Percentiles rank a stretch among this genome's conserved stretches.
Evolutionary conservation across 2,888 invertebrate genomes (phyloP).

Genomic region (Lymantria dispar): DNA sequence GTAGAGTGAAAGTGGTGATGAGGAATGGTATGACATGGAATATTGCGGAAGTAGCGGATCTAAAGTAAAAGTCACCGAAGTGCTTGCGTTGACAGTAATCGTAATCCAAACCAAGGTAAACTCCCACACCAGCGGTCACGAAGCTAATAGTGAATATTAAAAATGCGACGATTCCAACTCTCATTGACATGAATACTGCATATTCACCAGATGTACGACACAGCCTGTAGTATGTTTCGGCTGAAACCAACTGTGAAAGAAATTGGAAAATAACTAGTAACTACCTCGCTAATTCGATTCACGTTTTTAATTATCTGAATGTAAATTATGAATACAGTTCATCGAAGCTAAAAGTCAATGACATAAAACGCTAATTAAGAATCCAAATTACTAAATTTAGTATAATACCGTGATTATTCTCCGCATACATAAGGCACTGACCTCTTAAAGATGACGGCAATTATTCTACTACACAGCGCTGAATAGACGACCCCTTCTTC

Average conservation of each 20-base stretch:
- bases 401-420: too few relatives aligned
- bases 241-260: constrained; percentile 71
- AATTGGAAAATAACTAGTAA: not conserved
- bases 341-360: too few relatives aligned
- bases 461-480: too few relatives aligned
- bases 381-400: too few relatives aligned
- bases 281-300: too few relatives aligned
- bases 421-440: too few relatives aligned
- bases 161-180: constrained; percentile 77
- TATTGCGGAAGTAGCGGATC: constrained; percentile 78
- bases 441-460: too few relatives aligned
- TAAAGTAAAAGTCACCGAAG: constrained; percentile 80
- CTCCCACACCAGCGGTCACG: constrained; percentile 83
- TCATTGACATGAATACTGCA: constrained; percentile 69
- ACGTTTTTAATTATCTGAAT: too few relatives aligned
- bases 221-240: constrained; percentile 85
- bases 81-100: constrained; percentile 85
- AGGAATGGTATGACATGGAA: constrained; percentile 83
- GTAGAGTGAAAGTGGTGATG: constrained; percentile 79
- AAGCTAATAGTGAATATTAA: constrained; percentile 82
- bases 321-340: too few relatives aligned
- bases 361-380: too few relatives aligned
- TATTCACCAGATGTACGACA: constrained; percentile 67
- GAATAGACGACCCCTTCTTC: too few relatives aligned
- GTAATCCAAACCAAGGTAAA: constrained; percentile 83